Percentiles rank a stretch among this genome's conserved stretches.
These are phyloP conservation scores for Sylvilagus bachmani DNA, from an alignment of 2,113 vertebrate genomes.

Conservation along the genomic window DNA sequence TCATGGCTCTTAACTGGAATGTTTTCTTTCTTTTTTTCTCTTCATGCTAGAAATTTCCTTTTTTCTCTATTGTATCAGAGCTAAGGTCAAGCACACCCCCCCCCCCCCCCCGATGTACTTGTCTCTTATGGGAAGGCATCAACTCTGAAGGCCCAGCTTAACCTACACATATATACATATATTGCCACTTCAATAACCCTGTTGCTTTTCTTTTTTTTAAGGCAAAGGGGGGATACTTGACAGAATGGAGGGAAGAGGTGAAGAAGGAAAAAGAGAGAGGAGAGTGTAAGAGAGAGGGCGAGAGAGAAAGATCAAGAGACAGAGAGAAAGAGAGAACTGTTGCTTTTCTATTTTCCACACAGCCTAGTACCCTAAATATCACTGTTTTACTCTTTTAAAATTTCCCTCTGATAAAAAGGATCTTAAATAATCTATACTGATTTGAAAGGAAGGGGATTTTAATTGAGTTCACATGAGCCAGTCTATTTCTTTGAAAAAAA, in stretches of 20 bases:
- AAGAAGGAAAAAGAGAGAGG: no score
- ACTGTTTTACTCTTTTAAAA: background rate
- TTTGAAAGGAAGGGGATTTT: slow-evolving; percentile 60
- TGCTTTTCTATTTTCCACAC: background rate
- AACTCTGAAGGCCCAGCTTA: background rate
- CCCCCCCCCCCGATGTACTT: background rate
- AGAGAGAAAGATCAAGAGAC: no score
- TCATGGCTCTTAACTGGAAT: background rate
- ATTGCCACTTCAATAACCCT: background rate
- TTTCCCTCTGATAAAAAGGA: slow-evolving; percentile 42
- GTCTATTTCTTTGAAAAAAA: slow-evolving; percentile 37
- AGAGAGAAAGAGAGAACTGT: no score
- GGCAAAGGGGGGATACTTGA: no score
- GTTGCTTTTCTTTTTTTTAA: background rate
- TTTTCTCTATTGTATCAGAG: background rate
- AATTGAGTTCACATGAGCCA: slow-evolving; percentile 1
- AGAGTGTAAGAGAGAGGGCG: no score
- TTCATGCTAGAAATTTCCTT: slow-evolving; percentile 24
- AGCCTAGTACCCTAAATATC: slow-evolving; percentile 6
- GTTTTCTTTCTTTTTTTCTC: slow-evolving; percentile 27
- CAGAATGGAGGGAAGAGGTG: no score
- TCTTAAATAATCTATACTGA: slow-evolving; percentile 30
- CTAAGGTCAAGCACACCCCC: background rate
- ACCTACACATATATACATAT: background rate
- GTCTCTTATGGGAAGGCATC: background rate